Evolutionary conservation across 2,797 vertebrate genomes (phyloP), one percentile per base, ranked within the genome.

Genomic region (Parotocinclus haroldoi): DNA sequence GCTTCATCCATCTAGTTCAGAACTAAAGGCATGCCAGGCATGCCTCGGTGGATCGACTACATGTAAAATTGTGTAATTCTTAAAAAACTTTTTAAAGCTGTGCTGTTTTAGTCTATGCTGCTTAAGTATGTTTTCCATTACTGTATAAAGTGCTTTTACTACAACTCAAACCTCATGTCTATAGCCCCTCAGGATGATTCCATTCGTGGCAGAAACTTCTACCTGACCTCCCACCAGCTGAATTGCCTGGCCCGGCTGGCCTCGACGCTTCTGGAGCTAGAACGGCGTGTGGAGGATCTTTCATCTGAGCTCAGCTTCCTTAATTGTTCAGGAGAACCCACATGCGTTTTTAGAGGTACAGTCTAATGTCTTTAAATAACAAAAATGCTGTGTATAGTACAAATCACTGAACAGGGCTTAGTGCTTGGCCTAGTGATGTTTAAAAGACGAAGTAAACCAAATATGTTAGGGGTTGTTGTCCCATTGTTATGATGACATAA

Each of bases 141-240:
- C 19, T 38, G 36, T 37, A 2, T 10, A 14, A 38, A 38, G n/a
- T 38, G 53, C 36, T 55, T 14, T 14, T n/a, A 55, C 27, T 18
- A 52, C 9, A 64, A 27, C 27, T 27, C 27, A 27, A 27, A 27
- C 42, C 14, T 65, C 59, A 17, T 72, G 27, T 66, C 10, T 18
- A 42, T 62, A 77, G 76, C 72, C 61, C 76, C 76, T 51, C 76
- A 66, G n/a, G 91, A 93, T 71, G 79, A 66, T 75, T 80, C 83
- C 10, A 78, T 70, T 60, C 91, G 89, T 82, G 88, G 65, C 73
- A 86, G 85, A 59, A 90, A 83, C 69, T 87, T 92, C 80, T 90
- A 83, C 78, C 85, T 98, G 72, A 93, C 92, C 8, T 87, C 92
- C 56, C 87, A 93, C 85, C 93, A 96, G 79, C 85, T 99, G 67